Evolutionary conservation across 1,140 invertebrate genomes (phyloP), one percentile per base, ranked within the genome.

Genomic region (Drosophila miranda): DNA sequence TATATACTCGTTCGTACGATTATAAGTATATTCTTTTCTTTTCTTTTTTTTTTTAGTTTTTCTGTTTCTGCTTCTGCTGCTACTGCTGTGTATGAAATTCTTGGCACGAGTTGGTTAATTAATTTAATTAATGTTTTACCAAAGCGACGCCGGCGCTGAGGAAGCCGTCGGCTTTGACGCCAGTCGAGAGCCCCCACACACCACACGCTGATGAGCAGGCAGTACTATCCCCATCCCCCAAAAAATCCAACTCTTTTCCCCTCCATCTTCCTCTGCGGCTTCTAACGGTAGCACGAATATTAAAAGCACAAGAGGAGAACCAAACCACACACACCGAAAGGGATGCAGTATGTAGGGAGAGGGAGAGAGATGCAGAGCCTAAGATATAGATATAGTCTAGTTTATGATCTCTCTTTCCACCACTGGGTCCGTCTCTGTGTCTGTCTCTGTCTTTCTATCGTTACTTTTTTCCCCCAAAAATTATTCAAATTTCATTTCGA

Each of bases 101-200:
- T 87, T 87, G 78, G 82, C 82, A 86, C 82, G 82, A 87, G 82
- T 87, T 86, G 75, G 59, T 82, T 87, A 87, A 87, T 87, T 87
- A 87, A 87, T 87, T 87, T 87, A 87, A 87, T 87, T 87, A 87
- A 87, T 87, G 82, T 87, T 87, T 87, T 84, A 71, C 61, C 70
- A 87, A 80, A 81, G 74, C 69, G 79, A 78, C 64, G 77, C 51
- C 57, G 75, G 55, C 70, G 66, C 59, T 64, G 70, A 46, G 30
- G 57, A 44, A 63, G 62, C 45, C 64, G 64, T 68, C 14, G 62
- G 55, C 64, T 68, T 68, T 68, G 63, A 68, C 64, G 64, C 50
- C 30, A 19, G n/a, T 16, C 11, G 50, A 19, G 30, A 30, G 28
- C 28, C 16, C 19, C 28, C 28, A 11, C 13, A 14, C 28, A 30